phyloP scores from a whole-genome alignment of 1,140 invertebrate species.

The Steinernema khuongi region DNA sequence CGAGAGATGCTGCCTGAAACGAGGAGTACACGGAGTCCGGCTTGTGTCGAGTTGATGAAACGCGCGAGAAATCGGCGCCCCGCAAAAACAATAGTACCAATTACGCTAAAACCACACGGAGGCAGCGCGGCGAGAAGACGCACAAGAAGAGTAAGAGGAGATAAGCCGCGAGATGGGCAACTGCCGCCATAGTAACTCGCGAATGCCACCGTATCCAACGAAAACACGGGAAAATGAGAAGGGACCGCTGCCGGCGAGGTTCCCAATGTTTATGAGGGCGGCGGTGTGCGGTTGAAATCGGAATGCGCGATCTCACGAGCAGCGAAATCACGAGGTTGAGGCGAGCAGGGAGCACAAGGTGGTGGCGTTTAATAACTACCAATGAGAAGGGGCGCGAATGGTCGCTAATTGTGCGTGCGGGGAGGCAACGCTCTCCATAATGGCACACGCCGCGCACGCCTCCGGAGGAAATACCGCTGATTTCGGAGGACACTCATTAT shows the following conservation, averaged over 20 bases:
- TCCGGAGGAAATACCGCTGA: slow-evolving; percentile 15
- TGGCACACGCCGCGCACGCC: too few species aligned
- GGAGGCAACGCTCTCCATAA: background rate
- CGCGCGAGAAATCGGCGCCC: background rate
- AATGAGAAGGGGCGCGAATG: background rate
- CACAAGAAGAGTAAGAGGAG: background rate
- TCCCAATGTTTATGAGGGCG: too few species aligned
- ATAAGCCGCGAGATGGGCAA: too few species aligned
- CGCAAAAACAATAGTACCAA: slow-evolving; percentile 8
- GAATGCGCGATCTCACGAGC: too few species aligned
- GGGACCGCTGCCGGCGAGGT: too few species aligned
- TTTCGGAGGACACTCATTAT: background rate
- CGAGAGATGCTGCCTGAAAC: background rate
- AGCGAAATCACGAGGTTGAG: background rate
- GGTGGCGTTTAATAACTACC: background rate
- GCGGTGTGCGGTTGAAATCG: too few species aligned
- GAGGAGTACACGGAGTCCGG: background rate
- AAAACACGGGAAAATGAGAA: too few species aligned
- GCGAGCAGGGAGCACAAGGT: background rate
- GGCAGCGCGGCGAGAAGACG: background rate
- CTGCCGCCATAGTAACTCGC: too few species aligned
- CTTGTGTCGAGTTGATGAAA: background rate
- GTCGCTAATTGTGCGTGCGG: slow-evolving; percentile 2
- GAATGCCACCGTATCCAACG: too few species aligned
- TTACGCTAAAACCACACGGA: background rate